phyloP scores from a whole-genome alignment of 2,888 invertebrate species.

The Cryptophagus acutangulus region DNA sequence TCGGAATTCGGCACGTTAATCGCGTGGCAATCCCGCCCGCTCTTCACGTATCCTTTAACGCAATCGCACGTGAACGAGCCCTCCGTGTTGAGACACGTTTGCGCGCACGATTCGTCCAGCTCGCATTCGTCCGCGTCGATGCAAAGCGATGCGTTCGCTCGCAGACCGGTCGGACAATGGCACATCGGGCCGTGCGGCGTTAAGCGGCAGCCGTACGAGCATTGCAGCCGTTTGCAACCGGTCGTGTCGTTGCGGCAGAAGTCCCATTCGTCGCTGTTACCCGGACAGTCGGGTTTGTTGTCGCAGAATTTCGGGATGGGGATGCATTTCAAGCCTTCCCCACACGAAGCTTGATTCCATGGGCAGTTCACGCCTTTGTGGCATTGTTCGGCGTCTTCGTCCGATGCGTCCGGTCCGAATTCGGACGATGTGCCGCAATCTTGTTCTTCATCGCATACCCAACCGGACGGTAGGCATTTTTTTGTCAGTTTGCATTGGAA shows the following conservation, averaged over 20 bases:
- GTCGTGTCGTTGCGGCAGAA: conserved; percentile 53
- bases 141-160: conserved; percentile 59
- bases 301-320: conserved; percentile 64
- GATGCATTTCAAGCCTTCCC: conserved; percentile 56
- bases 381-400: conserved; percentile 64
- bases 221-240: conserved; percentile 39
- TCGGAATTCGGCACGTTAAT: conserved; percentile 64
- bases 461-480: conserved; percentile 66
- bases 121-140: conserved; percentile 75
- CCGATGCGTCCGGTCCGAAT: conserved; percentile 55
- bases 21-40: conserved; percentile 56
- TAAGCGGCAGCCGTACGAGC: conserved; percentile 61
- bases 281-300: conserved; percentile 60
- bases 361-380: conserved; percentile 60
- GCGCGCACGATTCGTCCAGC: conserved; percentile 67
- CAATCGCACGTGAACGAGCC: conserved; percentile 71
- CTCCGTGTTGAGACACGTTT: conserved; percentile 63
- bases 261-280: conserved; percentile 68
- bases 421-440: conserved; percentile 44
- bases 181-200: conserved; percentile 68
- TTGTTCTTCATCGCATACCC: conserved; percentile 32
- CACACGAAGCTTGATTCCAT: conserved; percentile 65
- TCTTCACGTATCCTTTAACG: conserved; percentile 60
- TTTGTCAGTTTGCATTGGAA: conserved; percentile 68
- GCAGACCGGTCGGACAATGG: conserved; percentile 67